These are phyloP conservation scores for Drosophila lacicola DNA, from an alignment of 2,888 invertebrate species.

Conservation along the genomic window DNA sequence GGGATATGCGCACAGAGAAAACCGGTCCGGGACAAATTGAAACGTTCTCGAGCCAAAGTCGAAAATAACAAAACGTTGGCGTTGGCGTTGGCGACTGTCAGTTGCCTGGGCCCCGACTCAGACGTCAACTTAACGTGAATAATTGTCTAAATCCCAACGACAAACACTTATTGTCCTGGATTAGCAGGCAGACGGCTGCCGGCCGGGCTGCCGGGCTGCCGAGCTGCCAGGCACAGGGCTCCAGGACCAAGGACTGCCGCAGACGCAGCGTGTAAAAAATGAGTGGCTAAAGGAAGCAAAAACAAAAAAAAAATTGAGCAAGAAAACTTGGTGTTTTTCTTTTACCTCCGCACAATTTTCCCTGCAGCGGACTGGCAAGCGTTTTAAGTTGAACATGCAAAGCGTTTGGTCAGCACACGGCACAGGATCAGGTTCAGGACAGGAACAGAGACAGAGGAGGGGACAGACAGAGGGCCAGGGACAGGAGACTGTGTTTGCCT, in stretches of 20 bases:
- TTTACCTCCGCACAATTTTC: slow-evolving; percentile 33
- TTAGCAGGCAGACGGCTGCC: slow-evolving; percentile 68
- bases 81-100: slow-evolving; percentile 49
- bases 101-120: slow-evolving; percentile 68
- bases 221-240: slow-evolving; percentile 14
- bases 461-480: background rate
- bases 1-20: slow-evolving; percentile 25
- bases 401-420: slow-evolving; percentile 63
- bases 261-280: slow-evolving; percentile 65
- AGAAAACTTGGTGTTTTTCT: slow-evolving; percentile 44
- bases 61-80: slow-evolving; percentile 68
- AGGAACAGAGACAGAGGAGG: background rate
- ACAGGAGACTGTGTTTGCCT: slow-evolving; percentile 59
- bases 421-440: slow-evolving; percentile 14
- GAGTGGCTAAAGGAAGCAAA: slow-evolving; percentile 59
- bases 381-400: slow-evolving; percentile 77
- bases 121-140: slow-evolving; percentile 81
- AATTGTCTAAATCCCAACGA: slow-evolving; percentile 81
- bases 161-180: slow-evolving; percentile 80
- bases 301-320: slow-evolving; percentile 15
- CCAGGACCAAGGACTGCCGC: slow-evolving; percentile 61
- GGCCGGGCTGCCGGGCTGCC: slow-evolving; percentile 9
- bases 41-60: slow-evolving; percentile 61
- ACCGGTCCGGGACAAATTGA: slow-evolving; percentile 76
- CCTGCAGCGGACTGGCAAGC: slow-evolving; percentile 51